Percentiles rank a stretch among this genome's conserved stretches.
phyloP scores from a whole-genome alignment of 2,888 invertebrate genomes.

The Rhyacophila evoluta region DNA sequence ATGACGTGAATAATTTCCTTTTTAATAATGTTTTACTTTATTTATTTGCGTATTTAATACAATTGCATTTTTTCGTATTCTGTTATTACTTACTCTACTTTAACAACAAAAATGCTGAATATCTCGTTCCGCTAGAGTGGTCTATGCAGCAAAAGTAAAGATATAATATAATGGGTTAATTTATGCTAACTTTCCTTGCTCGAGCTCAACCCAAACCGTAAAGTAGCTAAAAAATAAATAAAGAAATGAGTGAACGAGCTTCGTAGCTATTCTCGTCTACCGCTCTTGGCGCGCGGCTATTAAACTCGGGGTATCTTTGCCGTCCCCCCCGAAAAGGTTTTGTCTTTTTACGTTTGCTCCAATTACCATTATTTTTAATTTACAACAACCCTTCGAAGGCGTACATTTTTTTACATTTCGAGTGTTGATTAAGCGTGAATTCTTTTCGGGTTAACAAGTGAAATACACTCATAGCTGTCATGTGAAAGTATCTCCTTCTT shows the following conservation, averaged over 20 bases:
- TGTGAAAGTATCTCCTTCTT: too few relatives aligned
- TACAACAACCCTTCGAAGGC: slow-evolving; percentile 6
- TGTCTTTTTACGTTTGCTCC: slow-evolving; percentile 38
- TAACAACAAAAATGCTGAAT: too few relatives aligned
- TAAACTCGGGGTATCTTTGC: slow-evolving; percentile 31
- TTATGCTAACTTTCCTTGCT: slow-evolving; percentile 3
- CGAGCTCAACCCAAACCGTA: slow-evolving; percentile 8
- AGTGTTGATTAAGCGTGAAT: background rate
- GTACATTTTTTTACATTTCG: background rate
- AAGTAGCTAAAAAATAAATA: slow-evolving; percentile 1
- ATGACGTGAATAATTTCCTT: too few relatives aligned
- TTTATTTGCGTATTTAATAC: too few relatives aligned
- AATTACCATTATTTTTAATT: slow-evolving; percentile 41
- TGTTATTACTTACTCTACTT: too few relatives aligned
- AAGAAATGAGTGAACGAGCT: slow-evolving; percentile 27
- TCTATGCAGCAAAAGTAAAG: background rate
- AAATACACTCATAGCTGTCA: background rate
- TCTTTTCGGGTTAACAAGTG: background rate
- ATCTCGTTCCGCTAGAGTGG: background rate
- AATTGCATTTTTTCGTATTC: too few relatives aligned
- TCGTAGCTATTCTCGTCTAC: slow-evolving; percentile 29
- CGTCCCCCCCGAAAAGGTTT: slow-evolving; percentile 30
- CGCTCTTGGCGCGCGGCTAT: slow-evolving; percentile 23
- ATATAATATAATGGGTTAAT: slow-evolving; percentile 12
- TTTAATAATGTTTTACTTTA: too few relatives aligned